These are phyloP conservation scores for Morpho achilles DNA, from an alignment of 2,888 invertebrate genomes.

Conservation along the genomic window DNA sequence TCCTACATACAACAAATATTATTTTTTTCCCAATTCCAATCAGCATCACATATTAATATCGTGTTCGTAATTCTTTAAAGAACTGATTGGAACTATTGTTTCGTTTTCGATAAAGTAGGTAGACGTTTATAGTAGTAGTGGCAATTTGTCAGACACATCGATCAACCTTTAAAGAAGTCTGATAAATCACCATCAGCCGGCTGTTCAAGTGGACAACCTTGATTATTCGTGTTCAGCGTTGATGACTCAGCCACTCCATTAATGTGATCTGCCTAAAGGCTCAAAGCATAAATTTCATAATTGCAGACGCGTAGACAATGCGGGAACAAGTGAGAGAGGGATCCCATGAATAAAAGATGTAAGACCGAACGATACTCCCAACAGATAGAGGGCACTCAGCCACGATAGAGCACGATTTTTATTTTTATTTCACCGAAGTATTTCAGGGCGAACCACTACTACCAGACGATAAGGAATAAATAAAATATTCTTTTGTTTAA, in stretches of 20 bases:
- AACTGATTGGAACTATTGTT: constrained; percentile 19
- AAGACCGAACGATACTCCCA: constrained; percentile 50
- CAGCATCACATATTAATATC: background rate
- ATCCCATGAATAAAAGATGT: constrained; percentile 67
- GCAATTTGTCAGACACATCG: constrained; percentile 56
- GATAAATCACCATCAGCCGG: constrained; percentile 69
- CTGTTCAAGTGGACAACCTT: constrained; percentile 65
- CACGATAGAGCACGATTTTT: constrained; percentile 47
- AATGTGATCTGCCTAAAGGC: constrained; percentile 62
- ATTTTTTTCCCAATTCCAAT: too few species aligned
- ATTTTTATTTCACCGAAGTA: constrained; percentile 50
- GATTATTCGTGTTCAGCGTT: constrained; percentile 40
- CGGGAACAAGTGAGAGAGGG: constrained; percentile 62
- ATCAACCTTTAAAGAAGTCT: constrained; percentile 59
- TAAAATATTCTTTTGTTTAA: constrained; percentile 37
- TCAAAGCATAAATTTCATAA: constrained; percentile 70
- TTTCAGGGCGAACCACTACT: constrained; percentile 50
- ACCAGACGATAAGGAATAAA: constrained; percentile 36
- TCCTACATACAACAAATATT: too few species aligned
- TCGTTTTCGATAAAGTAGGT: constrained; percentile 1
- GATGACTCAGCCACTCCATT: constrained; percentile 54
- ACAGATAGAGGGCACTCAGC: constrained; percentile 41
- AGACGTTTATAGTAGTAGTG: constrained; percentile 17
- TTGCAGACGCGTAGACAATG: constrained; percentile 72
- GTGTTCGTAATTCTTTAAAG: constrained; percentile 1